Base-by-base conservation (phyloP, 2,113 vertebrate species). In the Brachypteracias leptosomus region DNA sequence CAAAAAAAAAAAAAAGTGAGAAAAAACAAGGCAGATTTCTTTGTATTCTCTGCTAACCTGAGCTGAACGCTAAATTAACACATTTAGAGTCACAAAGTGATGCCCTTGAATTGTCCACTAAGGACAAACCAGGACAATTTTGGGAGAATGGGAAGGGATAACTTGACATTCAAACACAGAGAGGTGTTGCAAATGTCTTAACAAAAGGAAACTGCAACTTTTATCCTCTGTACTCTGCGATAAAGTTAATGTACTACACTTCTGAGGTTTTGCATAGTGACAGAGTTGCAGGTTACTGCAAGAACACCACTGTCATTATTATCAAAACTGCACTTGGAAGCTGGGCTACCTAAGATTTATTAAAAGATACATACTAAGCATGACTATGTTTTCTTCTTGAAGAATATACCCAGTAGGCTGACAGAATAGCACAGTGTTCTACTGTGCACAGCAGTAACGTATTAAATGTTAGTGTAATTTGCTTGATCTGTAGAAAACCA, bases 41-140 rank as follows among this genome's bases (percentile, higher is more conserved):
- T 95, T 95, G 70, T 73, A 63, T 84, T 95, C 42, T 76, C 31
- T 68, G 77, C 91, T 89, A 44, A 38, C 42, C 44, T 95, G 76
- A 91, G 83, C 75, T 63, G 80, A 93, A 96, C 54, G 75, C 73
- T 88, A 93, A 84, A 89, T 81, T 82, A 85, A 89, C 1, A 22
- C 21, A 74, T 90, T 76, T 90, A 77, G 71, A 95, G 57, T 73
- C 94, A 93, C 75, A 91, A 91, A 96, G 82, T 7, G 14, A 72
- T 63, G 78, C 52, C 85, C 82, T 80, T 77, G 59, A 75, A 90
- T n/a, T 42, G n/a, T 59, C 88, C 90, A 78, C 89, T 54, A 49
- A 89, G 82, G 79, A 96, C 58, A 68, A 33, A 47, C 59, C 25
- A 90, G 87, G 91, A 95, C 80, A 95, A 92, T 89, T 96, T 95